Evolutionary conservation across 1,140 invertebrate species (phyloP), one percentile per base, ranked within the genome.

Genomic region (Mamestra configurata): DNA sequence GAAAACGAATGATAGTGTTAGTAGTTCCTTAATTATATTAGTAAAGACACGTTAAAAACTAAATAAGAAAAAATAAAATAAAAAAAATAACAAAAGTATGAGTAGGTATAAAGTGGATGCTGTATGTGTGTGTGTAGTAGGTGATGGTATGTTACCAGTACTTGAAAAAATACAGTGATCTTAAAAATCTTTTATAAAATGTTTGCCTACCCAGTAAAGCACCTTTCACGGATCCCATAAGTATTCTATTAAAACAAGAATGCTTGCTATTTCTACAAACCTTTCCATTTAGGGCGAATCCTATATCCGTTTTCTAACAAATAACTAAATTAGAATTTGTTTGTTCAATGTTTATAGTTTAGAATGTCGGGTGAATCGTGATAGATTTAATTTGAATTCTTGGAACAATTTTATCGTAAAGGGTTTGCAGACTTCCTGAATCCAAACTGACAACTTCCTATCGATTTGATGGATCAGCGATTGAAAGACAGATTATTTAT

Each of bases 361-460:
- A 66, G 18, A 66, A 66, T 66, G n/a, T 40, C 11, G 61, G 61
- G 31, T 5, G n/a, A 40, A 66, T 13, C 35, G 61, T 66, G 8
- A 64, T 66, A 66, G n/a, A n/a, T 20, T 66, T 66, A 40, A 66
- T 66, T 66, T 66, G 61, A 66, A 66, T 66, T 66, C 61, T 66
- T 66, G 61, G 0, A 43, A 31, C n/a, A 5, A 40, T 20, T 40
- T 66, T 20, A 40, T 66, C 18, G 31, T 20, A 40, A 64, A 64
- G 0, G 6, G 55, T 22, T 37, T 10, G 4, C 59, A 3, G 31
- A 15, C 31, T 37, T 20, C 59, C 2, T 2, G 20, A 40, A 66
- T 66, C n/a, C n/a, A n/a, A n/a, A n/a, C n/a, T n/a, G n/a, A n/a
- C n/a, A n/a, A n/a, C n/a, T n/a, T 40, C 18, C 61, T 40, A 59